Evolutionary conservation across 2,888 invertebrate species (phyloP).

Genomic region (Ethmia dodecea): DNA sequence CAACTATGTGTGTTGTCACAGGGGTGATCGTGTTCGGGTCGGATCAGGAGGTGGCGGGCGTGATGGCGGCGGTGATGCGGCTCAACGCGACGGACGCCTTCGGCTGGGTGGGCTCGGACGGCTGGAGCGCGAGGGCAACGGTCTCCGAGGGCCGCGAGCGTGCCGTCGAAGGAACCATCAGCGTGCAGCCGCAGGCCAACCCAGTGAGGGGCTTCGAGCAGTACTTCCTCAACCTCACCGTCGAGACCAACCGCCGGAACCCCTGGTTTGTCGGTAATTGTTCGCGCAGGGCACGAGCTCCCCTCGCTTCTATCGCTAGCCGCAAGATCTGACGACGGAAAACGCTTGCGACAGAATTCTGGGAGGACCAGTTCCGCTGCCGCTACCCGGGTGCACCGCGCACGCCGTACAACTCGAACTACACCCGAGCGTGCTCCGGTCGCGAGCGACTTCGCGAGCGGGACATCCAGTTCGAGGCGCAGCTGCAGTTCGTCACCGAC

Average conservation of each 20-base stretch:
- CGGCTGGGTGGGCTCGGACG: constrained; percentile 97
- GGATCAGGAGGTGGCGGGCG: constrained; percentile 96
- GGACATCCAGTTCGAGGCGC: constrained; percentile 92
- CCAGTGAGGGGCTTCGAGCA: constrained; percentile 90
- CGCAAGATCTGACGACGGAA: too few species aligned
- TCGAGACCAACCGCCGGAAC: constrained; percentile 92
- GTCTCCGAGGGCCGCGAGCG: constrained; percentile 92
- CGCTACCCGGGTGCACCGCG: constrained; percentile 87
- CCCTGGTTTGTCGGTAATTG: constrained; percentile 95
- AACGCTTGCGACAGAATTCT: constrained; percentile 84
- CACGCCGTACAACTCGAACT: constrained; percentile 88
- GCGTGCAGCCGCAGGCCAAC: constrained; percentile 95
- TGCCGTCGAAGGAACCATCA: constrained; percentile 87
- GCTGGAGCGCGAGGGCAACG: constrained; percentile 93
- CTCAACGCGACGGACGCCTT: constrained; percentile 90
- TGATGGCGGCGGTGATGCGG: constrained; percentile 93
- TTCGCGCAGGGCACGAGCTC: constrained; percentile 1
- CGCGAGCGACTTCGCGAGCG: constrained; percentile 84
- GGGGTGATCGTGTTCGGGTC: constrained; percentile 97
- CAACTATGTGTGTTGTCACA: constrained; percentile 39
- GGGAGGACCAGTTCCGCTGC: constrained; percentile 96
- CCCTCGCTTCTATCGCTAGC: not conserved
- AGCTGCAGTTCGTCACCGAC: constrained; percentile 96
- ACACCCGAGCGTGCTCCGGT: constrained; percentile 85
- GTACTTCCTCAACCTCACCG: constrained; percentile 90